Percentiles rank a stretch among this genome's conserved stretches.
Conservation (phyloP, 2,797 vertebrate genomes). For the Distichodus sexfasciatus region DNA sequence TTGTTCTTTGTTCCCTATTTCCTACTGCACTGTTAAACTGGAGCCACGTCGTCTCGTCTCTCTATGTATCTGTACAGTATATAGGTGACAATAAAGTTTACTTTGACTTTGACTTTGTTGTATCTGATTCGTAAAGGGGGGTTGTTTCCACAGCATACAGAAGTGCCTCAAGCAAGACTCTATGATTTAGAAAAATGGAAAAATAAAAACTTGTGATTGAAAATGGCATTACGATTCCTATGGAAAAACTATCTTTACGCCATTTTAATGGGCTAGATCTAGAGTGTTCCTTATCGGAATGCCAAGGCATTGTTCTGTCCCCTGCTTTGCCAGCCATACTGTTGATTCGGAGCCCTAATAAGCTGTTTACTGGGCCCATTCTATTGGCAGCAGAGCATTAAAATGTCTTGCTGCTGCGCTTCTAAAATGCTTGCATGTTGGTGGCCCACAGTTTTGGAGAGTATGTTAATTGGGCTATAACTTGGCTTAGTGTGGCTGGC, state of each 20-base stretch:
- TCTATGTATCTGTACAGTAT: too few species aligned
- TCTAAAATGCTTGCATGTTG: conserved; percentile 43
- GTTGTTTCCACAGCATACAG: not conserved
- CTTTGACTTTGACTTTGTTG: too few species aligned
- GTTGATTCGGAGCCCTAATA: conserved; percentile 53
- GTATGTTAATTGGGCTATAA: conserved; percentile 47
- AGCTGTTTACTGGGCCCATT: conserved; percentile 57
- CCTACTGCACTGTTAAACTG: too few species aligned
- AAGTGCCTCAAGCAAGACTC: not conserved
- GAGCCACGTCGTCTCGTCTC: too few species aligned
- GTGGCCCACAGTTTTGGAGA: conserved; percentile 57
- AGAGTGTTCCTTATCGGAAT: conserved; percentile 44
- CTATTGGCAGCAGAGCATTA: conserved; percentile 60
- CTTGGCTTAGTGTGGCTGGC: conserved; percentile 32
- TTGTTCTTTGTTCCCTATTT: too few species aligned
- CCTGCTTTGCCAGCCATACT: conserved; percentile 51
- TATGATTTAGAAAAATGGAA: not conserved
- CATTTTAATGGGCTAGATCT: conserved; percentile 51
- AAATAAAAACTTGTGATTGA: conserved; percentile 26
- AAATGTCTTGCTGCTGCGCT: conserved; percentile 44
- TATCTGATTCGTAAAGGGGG: too few species aligned
- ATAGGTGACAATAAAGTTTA: too few species aligned
- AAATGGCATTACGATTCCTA: conserved; percentile 51
- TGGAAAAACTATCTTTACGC: conserved; percentile 58
- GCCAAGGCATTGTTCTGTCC: conserved; percentile 57